Base-by-base conservation (phyloP, 2,113 vertebrate species). In the Cynoglossus semilaevis region DNA sequence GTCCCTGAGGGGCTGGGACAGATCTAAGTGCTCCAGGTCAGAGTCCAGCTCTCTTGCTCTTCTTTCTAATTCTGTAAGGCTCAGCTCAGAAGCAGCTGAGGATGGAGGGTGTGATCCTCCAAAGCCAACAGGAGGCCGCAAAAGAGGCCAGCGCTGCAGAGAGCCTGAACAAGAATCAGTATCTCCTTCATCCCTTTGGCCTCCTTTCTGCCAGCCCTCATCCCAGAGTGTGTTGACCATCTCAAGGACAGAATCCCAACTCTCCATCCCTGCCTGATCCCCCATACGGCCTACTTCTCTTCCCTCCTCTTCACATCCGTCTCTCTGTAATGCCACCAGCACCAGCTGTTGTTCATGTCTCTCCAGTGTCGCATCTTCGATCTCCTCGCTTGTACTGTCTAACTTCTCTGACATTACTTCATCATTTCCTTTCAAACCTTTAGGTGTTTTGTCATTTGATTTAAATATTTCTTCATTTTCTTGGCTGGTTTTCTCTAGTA, bases 141-240 rank as follows among this genome's bases (percentile, higher is more conserved):
- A 85, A 17, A 92, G 85, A 34, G 91, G 91, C 91, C 91, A 92
- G 5, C 79, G 81, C 17, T 85, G 87, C 36, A 92, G 69, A 4
- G 91, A 91, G 15, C 87, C 89, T 0, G 85, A 79, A 22, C 78
- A 66, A 2, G 85, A 87, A 60, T 90, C 89, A 2, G 77, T 43
- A 44, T 90, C 89, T 1, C 56, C 79, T 22, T 50, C 72, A 44
- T 38, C 74, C 67, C 72, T 63, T 44, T 15, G 71, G 48, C 58
- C 64, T 1, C 19, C 62, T 76, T 80, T 82, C 4, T 79, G 83
- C 81, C 83, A 88, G 9, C 80, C 69, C 0, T 88, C 88, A 45
- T 91, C 89, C 91, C 91, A 92, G 58, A 91, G 55, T 0, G 87
- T 89, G 70, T 90, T 89, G 34, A 91, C 90, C 87, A 91, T 89